Base-by-base conservation (phyloP, 2,113 vertebrate species). In the Triplophysa siluroides region DNA sequence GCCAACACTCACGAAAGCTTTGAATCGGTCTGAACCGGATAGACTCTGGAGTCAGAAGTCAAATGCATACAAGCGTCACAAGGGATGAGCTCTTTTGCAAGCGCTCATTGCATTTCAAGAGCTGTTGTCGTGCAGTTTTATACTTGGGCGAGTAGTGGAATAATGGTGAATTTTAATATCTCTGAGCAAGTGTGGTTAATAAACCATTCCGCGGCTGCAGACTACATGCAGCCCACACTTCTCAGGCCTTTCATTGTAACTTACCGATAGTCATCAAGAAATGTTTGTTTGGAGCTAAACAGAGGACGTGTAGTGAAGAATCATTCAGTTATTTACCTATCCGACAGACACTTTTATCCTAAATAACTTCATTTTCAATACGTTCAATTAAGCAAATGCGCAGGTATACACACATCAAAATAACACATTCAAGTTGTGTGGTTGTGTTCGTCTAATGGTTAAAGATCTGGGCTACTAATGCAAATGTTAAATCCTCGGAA, bases 261-360 rank as follows among this genome's bases (percentile, higher is more conserved):
- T 38, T 43, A 69, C 33, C 47, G 12, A 82, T 77, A 33, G 76
- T 77, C 54, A 80, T 68, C 73, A 73, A 47, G 24, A 75, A 58
- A 38, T 38, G 33, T 38, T 38, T 38, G 33, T 38, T 6, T 38
- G 33, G 33, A 38, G 33, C 33, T 38, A 38, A 38, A 38, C 33
- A 38, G 33, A 38, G 1, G 5, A 38, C 7, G 33, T 38, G 33
- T 7, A 38, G 33, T 38, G 33, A 38, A 38, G 6, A 38, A 38
- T 38, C 33, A 7, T 38, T 38, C 33, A 38, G 33, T 38, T 38
- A 38, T 38, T 38, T 38, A 7, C 33, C 33, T 38, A 38, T 38
- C 33, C 33, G 7, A 38, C 33, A 8, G 33, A 38, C 33, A 38
- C 6, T 38, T 38, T 38, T 38, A 7, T 38, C 33, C 33, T 38